Evolutionary conservation across 1,140 invertebrate genomes (phyloP).

Genomic region (Drosophila carrolli): DNA sequence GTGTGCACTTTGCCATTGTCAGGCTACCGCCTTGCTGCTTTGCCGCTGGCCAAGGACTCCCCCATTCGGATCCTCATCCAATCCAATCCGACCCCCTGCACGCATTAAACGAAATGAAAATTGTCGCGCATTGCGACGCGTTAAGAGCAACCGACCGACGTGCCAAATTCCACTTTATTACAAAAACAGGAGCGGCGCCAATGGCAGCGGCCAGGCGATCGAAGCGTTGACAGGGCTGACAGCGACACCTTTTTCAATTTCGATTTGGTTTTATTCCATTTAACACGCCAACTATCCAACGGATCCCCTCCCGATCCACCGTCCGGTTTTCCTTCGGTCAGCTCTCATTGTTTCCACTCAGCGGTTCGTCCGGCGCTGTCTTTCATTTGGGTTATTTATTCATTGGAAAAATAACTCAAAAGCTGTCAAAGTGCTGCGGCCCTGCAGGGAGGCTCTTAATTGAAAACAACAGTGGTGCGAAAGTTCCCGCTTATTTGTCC

Average conservation of each 20-base stretch:
- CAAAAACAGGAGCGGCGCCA: conserved; percentile 45
- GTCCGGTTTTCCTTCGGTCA: not conserved
- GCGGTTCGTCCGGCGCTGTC: conserved; percentile 14
- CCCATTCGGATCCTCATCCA: not conserved
- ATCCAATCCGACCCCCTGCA: conserved; percentile 37
- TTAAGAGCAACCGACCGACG: conserved; percentile 71
- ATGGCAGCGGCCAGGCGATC: conserved; percentile 37
- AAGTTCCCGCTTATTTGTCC: conserved; percentile 10
- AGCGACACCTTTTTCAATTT: conserved; percentile 81
- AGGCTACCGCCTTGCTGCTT: conserved; percentile 13
- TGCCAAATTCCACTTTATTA: conserved; percentile 82
- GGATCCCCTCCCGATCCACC: not conserved
- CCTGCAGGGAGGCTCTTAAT: conserved; percentile 47
- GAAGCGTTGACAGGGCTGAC: conserved; percentile 56
- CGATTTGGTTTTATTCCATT: conserved; percentile 80
- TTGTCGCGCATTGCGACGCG: conserved; percentile 65
- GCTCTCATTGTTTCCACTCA: conserved; percentile 29
- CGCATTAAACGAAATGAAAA: conserved; percentile 81
- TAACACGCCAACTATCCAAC: conserved; percentile 56
- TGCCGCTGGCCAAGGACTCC: conserved; percentile 16
- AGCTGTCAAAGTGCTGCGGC: conserved; percentile 57
- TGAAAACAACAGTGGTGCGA: conserved; percentile 43
- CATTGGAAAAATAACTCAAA: conserved; percentile 68
- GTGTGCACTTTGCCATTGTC: conserved; percentile 79
- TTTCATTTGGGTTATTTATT: conserved; percentile 59